Conservation (phyloP, 1,140 invertebrate genomes). For the Drosophila bocki region DNA sequence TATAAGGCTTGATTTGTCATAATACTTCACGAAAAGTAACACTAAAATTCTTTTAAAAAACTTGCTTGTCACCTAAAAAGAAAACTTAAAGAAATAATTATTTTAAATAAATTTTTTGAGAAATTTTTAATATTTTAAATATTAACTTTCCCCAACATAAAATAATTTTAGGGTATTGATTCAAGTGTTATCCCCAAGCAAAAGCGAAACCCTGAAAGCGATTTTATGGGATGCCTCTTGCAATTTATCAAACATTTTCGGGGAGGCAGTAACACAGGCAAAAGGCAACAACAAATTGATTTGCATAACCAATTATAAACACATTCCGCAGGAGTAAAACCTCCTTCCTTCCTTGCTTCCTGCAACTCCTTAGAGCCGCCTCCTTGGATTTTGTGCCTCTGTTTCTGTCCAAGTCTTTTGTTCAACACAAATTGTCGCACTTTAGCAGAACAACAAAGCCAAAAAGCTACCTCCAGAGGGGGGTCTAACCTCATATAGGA, state of each 20-base stretch:
- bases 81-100: too few species aligned
- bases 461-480: neutral
- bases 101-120: too few species aligned
- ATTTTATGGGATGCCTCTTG: slow-evolving; percentile 48
- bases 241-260: slow-evolving; percentile 68
- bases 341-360: neutral
- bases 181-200: neutral
- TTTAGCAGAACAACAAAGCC: slow-evolving; percentile 55
- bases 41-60: too few species aligned
- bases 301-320: slow-evolving; percentile 84
- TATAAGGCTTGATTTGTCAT: too few species aligned
- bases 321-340: slow-evolving; percentile 55
- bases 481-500: neutral
- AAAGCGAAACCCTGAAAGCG: slow-evolving; percentile 7
- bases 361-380: neutral
- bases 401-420: slow-evolving; percentile 53
- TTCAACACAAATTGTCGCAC: slow-evolving; percentile 74
- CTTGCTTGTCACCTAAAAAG: too few species aligned
- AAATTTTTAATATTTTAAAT: neutral
- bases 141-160: neutral
- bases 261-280: slow-evolving; percentile 25
- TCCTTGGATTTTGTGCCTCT: slow-evolving; percentile 17
- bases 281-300: slow-evolving; percentile 66
- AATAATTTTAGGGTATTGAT: slow-evolving; percentile 2
- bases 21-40: too few species aligned